phyloP scores from a whole-genome alignment of 2,113 vertebrate genomes.

The Gadus chalcogrammus region DNA sequence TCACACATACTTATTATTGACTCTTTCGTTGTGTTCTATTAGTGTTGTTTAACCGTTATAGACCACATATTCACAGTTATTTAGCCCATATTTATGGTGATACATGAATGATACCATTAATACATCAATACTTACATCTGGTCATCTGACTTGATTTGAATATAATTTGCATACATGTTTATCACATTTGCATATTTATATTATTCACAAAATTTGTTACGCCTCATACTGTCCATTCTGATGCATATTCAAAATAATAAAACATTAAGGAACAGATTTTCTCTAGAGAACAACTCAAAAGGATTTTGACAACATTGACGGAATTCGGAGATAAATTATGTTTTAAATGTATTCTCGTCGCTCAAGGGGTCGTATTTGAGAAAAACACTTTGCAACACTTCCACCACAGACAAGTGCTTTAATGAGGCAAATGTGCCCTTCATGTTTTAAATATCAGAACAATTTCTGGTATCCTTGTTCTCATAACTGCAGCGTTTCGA shows the following conservation, averaged over 20 bases:
- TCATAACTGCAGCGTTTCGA: slow-evolving; percentile 7
- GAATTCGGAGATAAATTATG: neutral
- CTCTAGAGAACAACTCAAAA: neutral
- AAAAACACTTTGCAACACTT: slow-evolving; percentile 14
- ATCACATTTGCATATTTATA: no score
- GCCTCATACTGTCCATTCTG: no score
- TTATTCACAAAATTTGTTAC: no score
- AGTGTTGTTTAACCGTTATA: no score
- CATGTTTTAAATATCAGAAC: slow-evolving; percentile 12
- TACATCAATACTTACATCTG: no score
- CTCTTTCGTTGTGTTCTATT: neutral
- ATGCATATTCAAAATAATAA: no score
- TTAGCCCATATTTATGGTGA: no score
- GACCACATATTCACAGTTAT: no score
- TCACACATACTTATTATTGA: neutral
- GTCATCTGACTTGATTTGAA: no score
- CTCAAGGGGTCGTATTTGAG: neutral
- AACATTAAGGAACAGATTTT: neutral
- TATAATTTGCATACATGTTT: no score
- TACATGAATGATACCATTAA: no score
- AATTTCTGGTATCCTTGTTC: neutral
- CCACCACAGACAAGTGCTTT: slow-evolving; percentile 1
- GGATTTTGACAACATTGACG: neutral
- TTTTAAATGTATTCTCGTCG: neutral
- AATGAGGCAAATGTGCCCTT: slow-evolving; percentile 3